Percentiles rank a stretch among this genome's conserved stretches.
Conservation (phyloP, 2,888 invertebrate species). For the Asteroscopus sphinx region DNA sequence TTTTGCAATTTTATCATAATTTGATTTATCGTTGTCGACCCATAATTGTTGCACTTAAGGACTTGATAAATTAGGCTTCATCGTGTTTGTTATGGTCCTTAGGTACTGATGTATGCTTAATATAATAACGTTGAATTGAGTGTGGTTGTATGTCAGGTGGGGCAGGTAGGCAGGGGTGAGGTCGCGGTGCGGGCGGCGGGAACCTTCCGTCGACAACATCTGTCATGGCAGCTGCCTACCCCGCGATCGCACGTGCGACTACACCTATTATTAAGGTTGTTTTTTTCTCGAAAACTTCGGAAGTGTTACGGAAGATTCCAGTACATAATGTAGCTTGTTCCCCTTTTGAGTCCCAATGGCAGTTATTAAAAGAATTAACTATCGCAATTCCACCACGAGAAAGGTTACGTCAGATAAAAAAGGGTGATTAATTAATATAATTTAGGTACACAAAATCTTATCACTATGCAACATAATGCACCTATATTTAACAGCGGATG, state of each 20-base stretch:
- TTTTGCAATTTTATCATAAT: slow-evolving; percentile 25
- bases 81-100: slow-evolving; percentile 51
- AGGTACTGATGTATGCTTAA: slow-evolving; percentile 56
- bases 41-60: slow-evolving; percentile 39
- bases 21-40: slow-evolving; percentile 36
- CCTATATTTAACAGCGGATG: slow-evolving; percentile 28
- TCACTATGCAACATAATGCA: slow-evolving; percentile 19
- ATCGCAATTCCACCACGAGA: slow-evolving; percentile 3
- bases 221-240: slow-evolving; percentile 85
- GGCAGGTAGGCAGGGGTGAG: slow-evolving; percentile 71
- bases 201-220: slow-evolving; percentile 82
- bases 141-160: slow-evolving; percentile 72
- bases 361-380: slow-evolving; percentile 14
- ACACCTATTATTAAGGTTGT: slow-evolving; percentile 84
- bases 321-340: slow-evolving; percentile 17
- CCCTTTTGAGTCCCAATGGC: slow-evolving; percentile 11
- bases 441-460: slow-evolving; percentile 31
- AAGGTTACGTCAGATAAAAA: slow-evolving; percentile 22
- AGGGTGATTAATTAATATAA: slow-evolving; percentile 11
- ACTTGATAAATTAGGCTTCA: slow-evolving; percentile 42
- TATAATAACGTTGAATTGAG: slow-evolving; percentile 51
- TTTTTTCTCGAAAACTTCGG: slow-evolving; percentile 70
- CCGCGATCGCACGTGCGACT: slow-evolving; percentile 83
- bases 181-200: slow-evolving; percentile 58
- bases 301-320: slow-evolving; percentile 72